Evolutionary conservation across 2,113 vertebrate species (phyloP).

Genomic region (Oceanites oceanicus): DNA sequence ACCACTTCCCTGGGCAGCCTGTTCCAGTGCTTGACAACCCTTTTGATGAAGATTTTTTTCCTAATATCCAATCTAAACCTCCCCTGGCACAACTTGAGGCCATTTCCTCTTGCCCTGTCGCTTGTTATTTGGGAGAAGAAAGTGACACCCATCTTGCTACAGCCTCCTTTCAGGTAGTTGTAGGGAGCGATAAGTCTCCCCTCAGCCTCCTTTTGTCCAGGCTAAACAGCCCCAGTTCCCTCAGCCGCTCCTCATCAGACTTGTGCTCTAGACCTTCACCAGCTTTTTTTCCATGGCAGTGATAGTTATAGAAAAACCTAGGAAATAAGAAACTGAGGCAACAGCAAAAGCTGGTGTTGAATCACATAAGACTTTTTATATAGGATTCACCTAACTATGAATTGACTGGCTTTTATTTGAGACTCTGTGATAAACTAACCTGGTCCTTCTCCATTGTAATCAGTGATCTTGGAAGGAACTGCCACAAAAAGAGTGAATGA

Average conservation of each 20-base stretch:
- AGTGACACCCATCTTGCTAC: too few species aligned
- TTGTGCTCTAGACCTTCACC: background rate
- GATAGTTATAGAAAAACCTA: background rate
- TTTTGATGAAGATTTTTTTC: too few species aligned
- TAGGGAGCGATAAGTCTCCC: background rate
- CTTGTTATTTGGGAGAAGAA: too few species aligned
- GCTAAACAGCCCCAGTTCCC: background rate
- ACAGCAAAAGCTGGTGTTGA: background rate
- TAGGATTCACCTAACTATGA: background rate
- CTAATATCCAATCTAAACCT: too few species aligned
- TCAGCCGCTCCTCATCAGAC: accelerated
- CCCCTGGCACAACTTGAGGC: too few species aligned
- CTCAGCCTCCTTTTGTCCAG: background rate
- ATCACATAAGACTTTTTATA: background rate
- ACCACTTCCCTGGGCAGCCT: too few species aligned
- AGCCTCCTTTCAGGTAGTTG: too few species aligned
- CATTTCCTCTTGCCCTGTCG: too few species aligned
- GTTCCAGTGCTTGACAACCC: too few species aligned
- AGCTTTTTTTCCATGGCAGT: background rate
- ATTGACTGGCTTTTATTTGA: background rate
- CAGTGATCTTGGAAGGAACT: background rate
- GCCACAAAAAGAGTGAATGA: background rate
- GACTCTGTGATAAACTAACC: background rate
- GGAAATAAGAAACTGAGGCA: background rate
- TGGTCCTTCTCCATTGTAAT: background rate